phyloP scores from a whole-genome alignment of 2,797 vertebrate species.

The Galago senegalensis region DNA sequence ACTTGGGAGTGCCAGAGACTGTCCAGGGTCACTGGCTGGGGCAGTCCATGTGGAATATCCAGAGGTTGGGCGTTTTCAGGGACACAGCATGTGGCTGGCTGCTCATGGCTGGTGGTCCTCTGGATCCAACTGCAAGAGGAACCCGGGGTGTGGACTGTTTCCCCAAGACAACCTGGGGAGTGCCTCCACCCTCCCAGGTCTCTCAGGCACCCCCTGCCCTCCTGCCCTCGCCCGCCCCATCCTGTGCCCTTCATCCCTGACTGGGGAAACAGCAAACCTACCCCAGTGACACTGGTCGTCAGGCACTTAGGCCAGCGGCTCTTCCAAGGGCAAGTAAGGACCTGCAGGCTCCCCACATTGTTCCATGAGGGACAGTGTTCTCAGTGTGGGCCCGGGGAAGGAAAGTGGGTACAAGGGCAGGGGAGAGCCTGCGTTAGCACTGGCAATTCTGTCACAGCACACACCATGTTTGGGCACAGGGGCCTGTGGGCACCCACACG shows the following conservation, averaged over 20 bases:
- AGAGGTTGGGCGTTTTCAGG: background rate
- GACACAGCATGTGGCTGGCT: background rate
- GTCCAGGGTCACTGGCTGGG: no score
- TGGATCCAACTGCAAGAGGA: background rate
- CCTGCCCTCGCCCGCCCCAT: fast-evolving
- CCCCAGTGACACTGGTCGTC: no score
- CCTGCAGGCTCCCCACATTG: background rate
- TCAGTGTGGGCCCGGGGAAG: background rate
- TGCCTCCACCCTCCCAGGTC: background rate
- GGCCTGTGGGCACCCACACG: fast-evolving
- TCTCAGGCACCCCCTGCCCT: background rate
- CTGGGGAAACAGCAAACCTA: background rate
- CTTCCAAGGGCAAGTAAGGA: background rate
- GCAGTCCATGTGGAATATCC: background rate
- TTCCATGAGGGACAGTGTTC: no score
- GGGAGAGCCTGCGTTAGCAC: fast-evolving
- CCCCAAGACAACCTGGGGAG: no score
- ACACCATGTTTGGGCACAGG: background rate
- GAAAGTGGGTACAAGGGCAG: background rate
- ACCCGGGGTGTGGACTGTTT: background rate
- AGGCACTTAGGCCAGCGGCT: background rate
- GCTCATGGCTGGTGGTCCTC: no score
- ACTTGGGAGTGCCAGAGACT: background rate
- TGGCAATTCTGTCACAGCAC: background rate
- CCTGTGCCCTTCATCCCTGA: background rate